Evolutionary conservation across 2,797 vertebrate genomes (phyloP).

Genomic region (Clarias platycephalus): DNA sequence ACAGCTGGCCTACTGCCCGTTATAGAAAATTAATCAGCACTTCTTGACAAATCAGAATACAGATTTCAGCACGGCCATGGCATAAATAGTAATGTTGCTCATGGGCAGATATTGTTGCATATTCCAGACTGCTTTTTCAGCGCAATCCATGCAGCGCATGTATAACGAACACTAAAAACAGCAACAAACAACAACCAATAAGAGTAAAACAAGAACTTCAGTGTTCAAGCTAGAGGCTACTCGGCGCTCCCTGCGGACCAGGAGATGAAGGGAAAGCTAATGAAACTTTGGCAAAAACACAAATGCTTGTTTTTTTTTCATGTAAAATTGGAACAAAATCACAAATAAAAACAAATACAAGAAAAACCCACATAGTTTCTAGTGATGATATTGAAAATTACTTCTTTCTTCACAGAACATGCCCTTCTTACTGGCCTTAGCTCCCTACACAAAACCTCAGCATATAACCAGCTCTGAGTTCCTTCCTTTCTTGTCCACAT

Average conservation of each 20-base stretch:
- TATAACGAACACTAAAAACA: neutral
- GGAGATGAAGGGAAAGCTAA: neutral
- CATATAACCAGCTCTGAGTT: neutral
- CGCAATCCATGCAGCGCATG: neutral
- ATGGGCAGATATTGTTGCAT: neutral
- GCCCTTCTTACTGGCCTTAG: neutral
- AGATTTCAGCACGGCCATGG: neutral
- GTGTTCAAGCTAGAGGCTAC: slow-evolving; percentile 5
- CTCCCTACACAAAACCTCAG: neutral
- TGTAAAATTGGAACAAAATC: neutral
- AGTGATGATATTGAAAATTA: neutral
- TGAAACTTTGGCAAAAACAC: neutral
- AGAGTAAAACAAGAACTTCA: slow-evolving; percentile 8
- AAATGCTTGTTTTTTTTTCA: neutral
- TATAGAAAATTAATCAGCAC: neutral
- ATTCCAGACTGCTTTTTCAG: neutral
- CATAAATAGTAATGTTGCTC: neutral
- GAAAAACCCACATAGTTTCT: neutral
- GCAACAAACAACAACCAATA: neutral
- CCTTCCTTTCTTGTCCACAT: neutral
- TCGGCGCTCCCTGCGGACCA: neutral
- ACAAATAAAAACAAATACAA: slow-evolving; percentile 13
- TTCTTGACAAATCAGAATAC: neutral
- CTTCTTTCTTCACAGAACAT: neutral
- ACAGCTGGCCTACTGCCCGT: neutral